phyloP scores from a whole-genome alignment of 2,888 invertebrate species.

The Ormyrus rosae region DNA sequence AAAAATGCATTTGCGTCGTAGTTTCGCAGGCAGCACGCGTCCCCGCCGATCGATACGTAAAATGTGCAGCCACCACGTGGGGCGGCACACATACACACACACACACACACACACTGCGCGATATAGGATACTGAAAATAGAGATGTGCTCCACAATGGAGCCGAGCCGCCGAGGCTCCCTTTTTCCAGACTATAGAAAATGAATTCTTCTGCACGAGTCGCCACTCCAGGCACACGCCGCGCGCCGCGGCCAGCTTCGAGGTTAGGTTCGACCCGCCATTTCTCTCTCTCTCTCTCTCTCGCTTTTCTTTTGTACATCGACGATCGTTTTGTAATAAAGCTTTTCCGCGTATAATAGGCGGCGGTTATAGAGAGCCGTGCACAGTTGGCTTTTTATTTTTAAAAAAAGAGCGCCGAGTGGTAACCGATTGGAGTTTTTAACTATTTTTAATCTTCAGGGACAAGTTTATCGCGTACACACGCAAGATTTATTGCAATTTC shows the following conservation, averaged over 20 bases:
- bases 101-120: not conserved
- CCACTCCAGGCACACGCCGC: no score
- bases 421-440: constrained; percentile 6
- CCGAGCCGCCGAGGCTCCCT: no score
- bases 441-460: constrained; percentile 41
- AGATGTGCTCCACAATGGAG: no score
- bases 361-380: not conserved
- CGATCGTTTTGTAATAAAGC: constrained; percentile 6
- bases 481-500: constrained; percentile 53
- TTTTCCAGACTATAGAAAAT: no score
- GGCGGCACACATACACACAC: no score
- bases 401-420: not conserved
- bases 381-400: not conserved
- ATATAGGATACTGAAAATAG: no score
- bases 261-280: no score
- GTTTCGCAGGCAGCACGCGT: not conserved
- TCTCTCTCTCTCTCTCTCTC: not conserved
- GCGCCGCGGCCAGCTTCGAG: no score
- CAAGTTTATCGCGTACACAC: constrained; percentile 37
- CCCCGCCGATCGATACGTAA: constrained; percentile 17
- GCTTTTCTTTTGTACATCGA: not conserved
- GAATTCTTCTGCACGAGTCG: no score
- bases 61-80: no score
- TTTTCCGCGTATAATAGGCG: constrained; percentile 8
- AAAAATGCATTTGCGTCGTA: constrained; percentile 12